These are phyloP conservation scores for Liolophura sinensis DNA, from an alignment of 1,140 invertebrate genomes.

Conservation along the genomic window DNA sequence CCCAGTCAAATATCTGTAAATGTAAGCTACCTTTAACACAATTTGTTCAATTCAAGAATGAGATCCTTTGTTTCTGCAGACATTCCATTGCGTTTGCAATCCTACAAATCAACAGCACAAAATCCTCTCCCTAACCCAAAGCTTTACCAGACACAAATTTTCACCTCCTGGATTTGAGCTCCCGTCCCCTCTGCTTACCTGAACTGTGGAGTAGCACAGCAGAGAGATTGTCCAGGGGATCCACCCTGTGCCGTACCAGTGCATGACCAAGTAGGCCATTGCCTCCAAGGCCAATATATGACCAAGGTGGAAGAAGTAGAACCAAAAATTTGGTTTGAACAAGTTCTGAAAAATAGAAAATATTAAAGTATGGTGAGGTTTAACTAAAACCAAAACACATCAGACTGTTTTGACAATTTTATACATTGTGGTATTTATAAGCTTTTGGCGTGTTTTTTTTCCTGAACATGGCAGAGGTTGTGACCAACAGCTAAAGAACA, in stretches of 20 bases:
- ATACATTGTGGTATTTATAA: no score
- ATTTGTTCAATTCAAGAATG: no score
- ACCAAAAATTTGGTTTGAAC: constrained; percentile 51
- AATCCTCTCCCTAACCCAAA: no score
- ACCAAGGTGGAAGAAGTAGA: constrained; percentile 43
- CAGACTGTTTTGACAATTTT: no score
- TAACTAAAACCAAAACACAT: neutral
- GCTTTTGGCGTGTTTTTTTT: no score
- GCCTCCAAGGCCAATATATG: constrained; percentile 54
- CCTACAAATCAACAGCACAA: no score
- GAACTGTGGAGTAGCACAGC: constrained; percentile 35
- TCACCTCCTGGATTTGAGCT: constrained; percentile 36
- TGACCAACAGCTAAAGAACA: no score
- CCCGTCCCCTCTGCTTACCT: constrained; percentile 35
- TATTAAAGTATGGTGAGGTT: neutral
- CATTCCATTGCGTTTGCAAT: no score
- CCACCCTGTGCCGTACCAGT: constrained; percentile 52
- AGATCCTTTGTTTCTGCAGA: no score
- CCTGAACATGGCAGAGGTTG: no score
- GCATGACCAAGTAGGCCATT: constrained; percentile 43
- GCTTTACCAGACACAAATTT: constrained; percentile 45
- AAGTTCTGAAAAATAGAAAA: constrained; percentile 43
- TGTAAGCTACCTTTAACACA: no score
- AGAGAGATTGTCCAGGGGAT: constrained; percentile 44
- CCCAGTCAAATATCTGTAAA: no score